Evolutionary conservation across 2,888 invertebrate species (phyloP), one percentile per base, ranked within the genome.

Genomic region (Cephus nigrinus): DNA sequence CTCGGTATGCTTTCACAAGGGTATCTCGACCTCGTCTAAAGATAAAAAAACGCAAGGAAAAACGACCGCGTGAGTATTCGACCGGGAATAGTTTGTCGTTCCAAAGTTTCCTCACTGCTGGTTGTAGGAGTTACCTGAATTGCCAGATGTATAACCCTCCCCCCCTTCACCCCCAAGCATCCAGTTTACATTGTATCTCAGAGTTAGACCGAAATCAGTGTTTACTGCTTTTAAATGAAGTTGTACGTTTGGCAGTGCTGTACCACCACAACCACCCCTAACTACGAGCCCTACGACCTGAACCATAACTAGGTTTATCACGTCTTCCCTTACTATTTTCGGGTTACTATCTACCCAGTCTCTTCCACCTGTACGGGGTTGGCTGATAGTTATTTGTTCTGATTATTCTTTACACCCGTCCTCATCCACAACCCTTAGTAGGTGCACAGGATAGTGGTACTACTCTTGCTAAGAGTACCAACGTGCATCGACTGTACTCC

Each of bases 191-290:
- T 84, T 82, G 83, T 88, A 88, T 88, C 84, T 89, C 84, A 87
- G 78, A 82, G 87, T 88, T 88, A 88, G 85, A 87, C 83, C 84
- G 82, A 83, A 87, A 89, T 88, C 88, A 87, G 86, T 89, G 88
- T 89, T 89, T 88, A 88, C 87, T 88, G 86, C 87, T 86, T 88
- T 85, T 86, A 87, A 89, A 88, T 88, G 86, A 87, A 80, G 40
- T 75, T 55, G 23, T 55, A 55, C 55, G 55, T 55, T 55, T 55
- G 55, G 55, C 55, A 55, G 23, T 55, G 23, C 55, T 55, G 9
- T 5, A 55, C 55, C 23, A 40, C 1, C 40, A 23, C 55, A 23
- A 9, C 55, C 55, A 55, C 2, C 55, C 55, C 55, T 55, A 23
- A 9, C 40, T 55, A 55, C 40, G 5, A 40, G 1, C 55, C 23